Evolutionary conservation across 2,113 vertebrate genomes (phyloP), one percentile per base, ranked within the genome.

Genomic region (Labeo rohita): DNA sequence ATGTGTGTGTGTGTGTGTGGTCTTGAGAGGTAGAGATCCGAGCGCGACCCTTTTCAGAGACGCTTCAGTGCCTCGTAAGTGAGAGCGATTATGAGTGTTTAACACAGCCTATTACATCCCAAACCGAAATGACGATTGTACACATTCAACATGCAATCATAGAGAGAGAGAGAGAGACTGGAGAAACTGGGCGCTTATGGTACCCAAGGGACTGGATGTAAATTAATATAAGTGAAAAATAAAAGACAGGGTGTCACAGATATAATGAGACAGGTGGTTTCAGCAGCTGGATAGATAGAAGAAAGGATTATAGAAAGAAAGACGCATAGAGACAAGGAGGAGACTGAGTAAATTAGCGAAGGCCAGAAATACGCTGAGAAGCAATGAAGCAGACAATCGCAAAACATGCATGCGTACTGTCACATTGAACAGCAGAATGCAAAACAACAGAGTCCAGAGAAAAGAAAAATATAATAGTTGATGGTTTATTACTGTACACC

Each of bases 211-310:
- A 84, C 28, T 76, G 45, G 43, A 36, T 80, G 61, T 66, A 59
- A 79, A 76, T 61, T 75, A 87, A 92, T 90, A 90, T 74, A 74
- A 52, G 82, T 36, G 28, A 88, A 92, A 91, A 90, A 88, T 90
- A 92, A 79, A 93, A 93, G 90, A 90, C 88, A 90, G 90, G 91
- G 91, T 89, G 90, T 89, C 91, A 89, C 92, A 92, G 89, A 92
- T 93, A 94, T 94, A 93, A 94, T 92, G 91, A 92, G 93, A 91
- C 94, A 95, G 94, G 93, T 95, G 95, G 93, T 93, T 84, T 87
- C 89, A 92, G 92, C 95, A 95, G 94, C 95, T 95, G 93, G 93
- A 94, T 80, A 82, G 63, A 84, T 61, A 76, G 50, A 54, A 78
- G 34, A n/a, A 11, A 78, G 47, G 36, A 21, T 65, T 73, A 65